Evolutionary conservation across 2,888 invertebrate genomes (phyloP), one percentile per base, ranked within the genome.

Genomic region (Melieria omissa): DNA sequence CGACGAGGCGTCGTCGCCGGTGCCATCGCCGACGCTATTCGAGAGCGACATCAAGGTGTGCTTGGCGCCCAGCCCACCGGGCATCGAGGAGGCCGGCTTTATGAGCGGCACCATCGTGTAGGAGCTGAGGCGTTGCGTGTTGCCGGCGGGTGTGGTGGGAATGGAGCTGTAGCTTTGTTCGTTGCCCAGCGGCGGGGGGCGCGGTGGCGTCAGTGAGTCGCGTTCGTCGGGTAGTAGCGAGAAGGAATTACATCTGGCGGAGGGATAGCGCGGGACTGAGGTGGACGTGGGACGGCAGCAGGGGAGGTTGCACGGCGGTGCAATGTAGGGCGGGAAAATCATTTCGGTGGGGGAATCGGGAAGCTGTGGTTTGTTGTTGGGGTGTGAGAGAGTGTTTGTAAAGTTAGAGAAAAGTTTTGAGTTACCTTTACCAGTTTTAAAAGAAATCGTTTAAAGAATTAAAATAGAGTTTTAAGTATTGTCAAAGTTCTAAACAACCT

Each of bases 241-340:
- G 74, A 83, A 83, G 61, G 83, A 82, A 72, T 80, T 83, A 54
- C 77, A 80, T 58, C 75, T 72, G 70, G 72, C 74, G 46, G 76
- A 76, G 72, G 79, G 76, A 74, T 80, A 85, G 76, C 85, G 84
- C 57, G 86, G 86, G 70, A 86, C 82, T 44, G 85, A 85, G 71
- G 79, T 78, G 72, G 86, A 84, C 52, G 82, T 80, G 72, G 86
- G 84, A 62, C 85, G 85, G 78, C 86, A 86, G 78, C 86, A 86
- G 74, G 86, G 81, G 70, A 85, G 80, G 78, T 86, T 83, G 76
- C 86, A 86, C 41, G 86, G 85, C 66, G 83, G 86, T 71, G 86
- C 86, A 76, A 86, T 86, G 73, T 86, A 86, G 61, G 86, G 86
- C 63, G 86, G 86, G 80, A 86, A 86, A 69, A 86, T 80, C 84